Base-by-base conservation (phyloP, 1,140 invertebrate genomes). In the Pseudomyrmex pallidus region DNA sequence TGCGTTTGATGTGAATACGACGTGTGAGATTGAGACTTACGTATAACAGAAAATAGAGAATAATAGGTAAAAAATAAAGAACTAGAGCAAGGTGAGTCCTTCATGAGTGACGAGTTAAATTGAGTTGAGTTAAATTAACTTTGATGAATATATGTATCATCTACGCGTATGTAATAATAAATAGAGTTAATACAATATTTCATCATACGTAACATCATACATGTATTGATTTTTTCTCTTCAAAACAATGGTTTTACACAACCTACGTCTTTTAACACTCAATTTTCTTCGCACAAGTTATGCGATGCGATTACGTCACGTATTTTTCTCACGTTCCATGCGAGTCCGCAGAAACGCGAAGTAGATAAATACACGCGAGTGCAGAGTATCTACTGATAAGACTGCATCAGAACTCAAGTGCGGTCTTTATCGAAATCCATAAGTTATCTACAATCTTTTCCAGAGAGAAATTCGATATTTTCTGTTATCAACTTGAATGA, bases 51-150 rank as follows among this genome's bases (percentile, higher is more conserved):
- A 68, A 46, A 66, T 35, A 84, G 56, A 20, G 17, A 25, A 20
- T 62, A 59, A 59, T n/a, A 7, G 5, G n/a, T 52, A 44, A 22
- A 74, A 63, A 64, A 22, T 63, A 68, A 80, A n/a, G 90, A 92
- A 92, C 76, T 92, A 64, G 90, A 91, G 87, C 91, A 91, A 93
- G 91, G 91, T 93, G 90, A 93, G 90, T 87, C 76, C 83, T 35
- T 73, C 78, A 90, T 89, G 77, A 89, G 89, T 90, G 82, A 88
- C 77, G 83, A 88, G 87, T 90, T 90, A 80, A 52, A 52, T 52
- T 52, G 0, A 12, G 9, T 50, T 50, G 25, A 35, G 35, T 80
- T 72, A 61, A 20, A 46, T 22, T 44, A 56, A 67, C 9, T 66
- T 54, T 22, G 13, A 13, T 74, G 46, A 7, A 35, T 7, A 35